A percentile compares a stretch with the other conserved stretches of the same genome.
Evolutionary conservation across 2,113 vertebrate species (phyloP).

Genomic region (Tachuris rubrigastra): DNA sequence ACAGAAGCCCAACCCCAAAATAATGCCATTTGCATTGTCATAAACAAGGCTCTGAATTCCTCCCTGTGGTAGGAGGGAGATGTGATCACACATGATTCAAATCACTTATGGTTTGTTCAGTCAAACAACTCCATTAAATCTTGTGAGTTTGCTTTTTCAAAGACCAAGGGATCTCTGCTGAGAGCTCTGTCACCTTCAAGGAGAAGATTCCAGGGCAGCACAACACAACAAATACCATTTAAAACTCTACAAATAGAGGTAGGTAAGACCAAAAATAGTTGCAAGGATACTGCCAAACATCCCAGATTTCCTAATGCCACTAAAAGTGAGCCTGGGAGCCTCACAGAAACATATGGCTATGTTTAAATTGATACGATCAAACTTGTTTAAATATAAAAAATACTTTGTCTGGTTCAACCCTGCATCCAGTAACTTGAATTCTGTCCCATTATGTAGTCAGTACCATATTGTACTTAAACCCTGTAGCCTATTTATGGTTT

Average conservation of each 20-base stretch:
- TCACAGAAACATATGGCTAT: neutral
- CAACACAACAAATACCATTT: neutral
- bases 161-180: accelerated
- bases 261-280: neutral
- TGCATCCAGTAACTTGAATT: neutral
- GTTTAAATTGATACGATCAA: neutral
- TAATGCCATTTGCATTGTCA: neutral
- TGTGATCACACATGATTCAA: neutral
- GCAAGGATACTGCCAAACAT: neutral
- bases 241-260: neutral
- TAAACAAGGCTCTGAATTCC: neutral
- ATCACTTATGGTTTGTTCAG: neutral
- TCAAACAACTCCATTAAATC: neutral
- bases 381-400: neutral
- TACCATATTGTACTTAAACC: neutral
- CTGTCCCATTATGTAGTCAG: neutral
- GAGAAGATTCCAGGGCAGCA: neutral
- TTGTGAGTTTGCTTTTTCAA: neutral
- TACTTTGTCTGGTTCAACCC: neutral
- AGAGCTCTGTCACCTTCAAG: neutral
- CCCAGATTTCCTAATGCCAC: neutral
- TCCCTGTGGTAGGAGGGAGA: neutral
- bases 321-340: neutral
- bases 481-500: neutral
- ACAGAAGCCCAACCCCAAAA: neutral